Evolutionary conservation across 1,140 invertebrate species (phyloP).

Genomic region (Heliconius hermathena): DNA sequence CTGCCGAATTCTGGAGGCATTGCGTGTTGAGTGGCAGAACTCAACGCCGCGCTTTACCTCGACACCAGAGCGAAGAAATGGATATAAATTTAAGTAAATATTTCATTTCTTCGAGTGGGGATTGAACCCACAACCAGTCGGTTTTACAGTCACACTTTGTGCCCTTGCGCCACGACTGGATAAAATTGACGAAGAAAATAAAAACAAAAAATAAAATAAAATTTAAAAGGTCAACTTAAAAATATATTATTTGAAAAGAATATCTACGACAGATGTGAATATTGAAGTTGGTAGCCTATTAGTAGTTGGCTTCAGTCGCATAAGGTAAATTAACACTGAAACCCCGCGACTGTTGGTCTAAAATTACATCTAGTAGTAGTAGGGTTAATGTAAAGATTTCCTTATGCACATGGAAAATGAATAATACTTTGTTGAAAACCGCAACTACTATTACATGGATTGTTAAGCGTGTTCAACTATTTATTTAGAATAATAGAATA

Average conservation of each 20-base stretch:
- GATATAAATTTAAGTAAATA: too few relatives aligned
- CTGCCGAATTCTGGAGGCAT: too few relatives aligned
- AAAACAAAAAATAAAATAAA: too few relatives aligned
- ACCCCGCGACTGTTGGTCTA: constrained; percentile 35
- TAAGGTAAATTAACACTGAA: constrained; percentile 37
- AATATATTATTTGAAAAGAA: background rate
- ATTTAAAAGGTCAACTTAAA: background rate
- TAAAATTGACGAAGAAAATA: too few relatives aligned
- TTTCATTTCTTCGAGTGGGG: too few relatives aligned
- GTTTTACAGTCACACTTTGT: too few relatives aligned
- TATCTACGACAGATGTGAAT: constrained; percentile 10
- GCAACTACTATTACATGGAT: background rate
- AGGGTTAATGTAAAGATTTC: constrained; percentile 32
- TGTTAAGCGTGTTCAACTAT: background rate
- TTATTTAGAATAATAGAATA: background rate
- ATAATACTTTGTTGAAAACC: background rate
- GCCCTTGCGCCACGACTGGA: too few relatives aligned
- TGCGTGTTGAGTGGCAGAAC: too few relatives aligned
- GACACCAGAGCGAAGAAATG: too few relatives aligned
- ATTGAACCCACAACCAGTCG: too few relatives aligned
- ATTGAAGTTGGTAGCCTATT: constrained; percentile 22
- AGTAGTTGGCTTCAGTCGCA: constrained; percentile 33
- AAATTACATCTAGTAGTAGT: constrained; percentile 33
- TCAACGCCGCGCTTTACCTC: too few relatives aligned
- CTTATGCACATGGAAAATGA: background rate